These are phyloP conservation scores for Oreochromis niloticus DNA, from an alignment of 2,113 vertebrate species.

Conservation along the genomic window DNA sequence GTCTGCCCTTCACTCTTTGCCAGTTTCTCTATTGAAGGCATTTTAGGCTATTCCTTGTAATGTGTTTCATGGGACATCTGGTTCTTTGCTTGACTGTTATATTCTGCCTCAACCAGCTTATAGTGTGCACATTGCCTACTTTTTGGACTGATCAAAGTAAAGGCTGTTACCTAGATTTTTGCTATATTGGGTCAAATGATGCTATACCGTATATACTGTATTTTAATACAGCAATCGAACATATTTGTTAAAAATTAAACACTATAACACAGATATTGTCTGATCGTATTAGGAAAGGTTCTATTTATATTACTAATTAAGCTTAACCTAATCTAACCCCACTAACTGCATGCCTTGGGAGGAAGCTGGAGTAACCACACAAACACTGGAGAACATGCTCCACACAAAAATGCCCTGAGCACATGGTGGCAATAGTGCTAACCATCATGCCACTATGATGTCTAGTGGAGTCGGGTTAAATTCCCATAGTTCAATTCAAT, in stretches of 20 bases:
- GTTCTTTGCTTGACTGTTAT: not conserved
- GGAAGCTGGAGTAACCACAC: no score
- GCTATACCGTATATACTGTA: no score
- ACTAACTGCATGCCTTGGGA: no score
- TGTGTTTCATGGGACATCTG: not conserved
- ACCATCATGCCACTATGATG: not conserved
- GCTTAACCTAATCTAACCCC: no score
- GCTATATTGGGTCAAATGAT: no score
- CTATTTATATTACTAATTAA: no score
- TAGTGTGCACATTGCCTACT: no score
- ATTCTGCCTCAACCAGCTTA: not conserved
- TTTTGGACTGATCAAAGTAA: no score
- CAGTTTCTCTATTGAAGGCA: not conserved
- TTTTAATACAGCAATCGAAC: no score
- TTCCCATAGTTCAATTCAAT: not conserved
- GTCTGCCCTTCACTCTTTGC: not conserved
- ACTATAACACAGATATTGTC: not conserved
- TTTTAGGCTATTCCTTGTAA: not conserved
- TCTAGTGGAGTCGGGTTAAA: not conserved
- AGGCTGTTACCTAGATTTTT: no score
- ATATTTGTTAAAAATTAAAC: not conserved
- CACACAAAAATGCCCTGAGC: no score
- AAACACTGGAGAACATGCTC: no score
- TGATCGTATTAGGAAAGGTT: not conserved
- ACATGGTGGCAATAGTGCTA: not conserved